These are phyloP conservation scores for Atta texana DNA, from an alignment of 1,140 invertebrate species.

Conservation along the genomic window DNA sequence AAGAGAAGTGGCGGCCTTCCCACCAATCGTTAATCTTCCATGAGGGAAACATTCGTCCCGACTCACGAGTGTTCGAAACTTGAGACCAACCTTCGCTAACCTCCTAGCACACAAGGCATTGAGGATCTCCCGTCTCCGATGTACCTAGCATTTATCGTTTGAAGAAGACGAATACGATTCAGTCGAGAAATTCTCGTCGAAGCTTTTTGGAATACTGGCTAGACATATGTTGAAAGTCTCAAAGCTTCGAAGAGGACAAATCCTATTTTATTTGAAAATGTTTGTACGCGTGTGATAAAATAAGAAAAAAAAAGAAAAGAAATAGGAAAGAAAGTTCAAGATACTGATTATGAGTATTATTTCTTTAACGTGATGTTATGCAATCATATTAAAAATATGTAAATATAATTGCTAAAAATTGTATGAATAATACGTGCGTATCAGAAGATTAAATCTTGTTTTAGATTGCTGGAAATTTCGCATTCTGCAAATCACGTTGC, in stretches of 20 bases:
- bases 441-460: background rate
- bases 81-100: slow-evolving; percentile 71
- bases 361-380: background rate
- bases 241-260: slow-evolving; percentile 15
- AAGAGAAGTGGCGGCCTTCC: slow-evolving; percentile 12
- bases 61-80: slow-evolving; percentile 74
- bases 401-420: background rate
- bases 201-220: background rate
- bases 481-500: background rate
- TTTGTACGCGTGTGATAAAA: slow-evolving; percentile 18
- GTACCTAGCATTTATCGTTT: slow-evolving; percentile 45
- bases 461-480: background rate
- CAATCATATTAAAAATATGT: background rate
- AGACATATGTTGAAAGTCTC: slow-evolving; percentile 27
- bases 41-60: slow-evolving; percentile 78
- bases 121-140: slow-evolving; percentile 27
- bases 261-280: slow-evolving; percentile 30
- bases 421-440: background rate
- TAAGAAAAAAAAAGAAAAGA: background rate
- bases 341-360: background rate
- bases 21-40: slow-evolving; percentile 79
- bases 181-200: slow-evolving; percentile 45
- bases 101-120: slow-evolving; percentile 63
- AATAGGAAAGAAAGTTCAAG: background rate
- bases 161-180: slow-evolving; percentile 59